These are phyloP conservation scores for Gambusia yucatana DNA, from an alignment of 2,797 vertebrate genomes.

Conservation along the genomic window DNA sequence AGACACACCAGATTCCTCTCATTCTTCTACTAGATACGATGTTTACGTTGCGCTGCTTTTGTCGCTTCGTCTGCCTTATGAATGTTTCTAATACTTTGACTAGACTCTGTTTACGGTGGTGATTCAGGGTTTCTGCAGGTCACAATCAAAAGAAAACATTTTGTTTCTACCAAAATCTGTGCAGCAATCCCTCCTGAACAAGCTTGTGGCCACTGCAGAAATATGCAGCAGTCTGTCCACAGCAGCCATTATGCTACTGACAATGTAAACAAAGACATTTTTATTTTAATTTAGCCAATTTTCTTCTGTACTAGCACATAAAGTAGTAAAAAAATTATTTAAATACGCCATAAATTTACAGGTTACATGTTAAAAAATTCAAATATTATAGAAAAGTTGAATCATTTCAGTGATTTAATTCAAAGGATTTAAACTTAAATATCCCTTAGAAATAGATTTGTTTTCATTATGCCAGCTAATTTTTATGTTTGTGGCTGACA, in stretches of 20 bases:
- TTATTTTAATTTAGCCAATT: not conserved
- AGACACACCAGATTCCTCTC: slow-evolving; percentile 42
- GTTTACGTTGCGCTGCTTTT: slow-evolving; percentile 47
- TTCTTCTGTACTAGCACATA: not conserved
- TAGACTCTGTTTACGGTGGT: slow-evolving; percentile 30
- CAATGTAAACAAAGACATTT: not conserved
- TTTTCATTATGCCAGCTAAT: not conserved
- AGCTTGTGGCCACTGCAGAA: not conserved
- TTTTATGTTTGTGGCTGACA: not conserved
- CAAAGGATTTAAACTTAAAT: too few species aligned
- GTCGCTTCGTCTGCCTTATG: slow-evolving; percentile 31
- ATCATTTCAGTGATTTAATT: not conserved
- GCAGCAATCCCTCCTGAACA: not conserved
- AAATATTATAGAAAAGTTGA: not conserved
- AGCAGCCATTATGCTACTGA: not conserved
- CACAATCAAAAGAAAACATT: not conserved
- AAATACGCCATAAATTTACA: not conserved
- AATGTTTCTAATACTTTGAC: slow-evolving; percentile 53
- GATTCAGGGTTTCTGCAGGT: slow-evolving; percentile 47
- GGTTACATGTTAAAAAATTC: not conserved
- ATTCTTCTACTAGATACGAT: slow-evolving; percentile 18
- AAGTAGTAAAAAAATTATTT: not conserved
- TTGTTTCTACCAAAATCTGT: not conserved
- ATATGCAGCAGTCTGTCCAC: not conserved
- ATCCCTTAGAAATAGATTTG: too few species aligned